Conservation (phyloP, 2,113 vertebrate species). For the Ctenomys sociabilis region DNA sequence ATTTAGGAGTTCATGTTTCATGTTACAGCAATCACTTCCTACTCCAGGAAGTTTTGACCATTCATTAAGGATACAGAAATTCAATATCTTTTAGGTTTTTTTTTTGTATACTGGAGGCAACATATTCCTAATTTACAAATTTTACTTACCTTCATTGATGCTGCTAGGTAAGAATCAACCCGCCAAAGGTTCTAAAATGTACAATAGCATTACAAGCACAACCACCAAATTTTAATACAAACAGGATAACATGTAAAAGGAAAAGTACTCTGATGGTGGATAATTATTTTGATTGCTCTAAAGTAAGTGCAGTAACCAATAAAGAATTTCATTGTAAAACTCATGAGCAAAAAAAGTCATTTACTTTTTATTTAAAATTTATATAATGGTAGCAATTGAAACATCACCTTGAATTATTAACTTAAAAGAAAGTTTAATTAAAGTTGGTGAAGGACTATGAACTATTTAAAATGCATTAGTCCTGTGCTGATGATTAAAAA, state of each 20-base stretch:
- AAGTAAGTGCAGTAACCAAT: slow-evolving; percentile 20
- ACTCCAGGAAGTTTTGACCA: neutral
- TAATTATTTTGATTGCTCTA: slow-evolving; percentile 45
- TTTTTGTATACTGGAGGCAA: neutral
- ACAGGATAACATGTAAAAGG: neutral
- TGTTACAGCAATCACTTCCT: neutral
- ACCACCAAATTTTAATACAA: neutral
- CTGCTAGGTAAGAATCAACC: neutral
- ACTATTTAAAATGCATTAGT: slow-evolving; percentile 33
- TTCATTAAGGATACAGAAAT: neutral
- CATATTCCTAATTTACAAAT: neutral
- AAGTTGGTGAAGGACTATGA: slow-evolving; percentile 39
- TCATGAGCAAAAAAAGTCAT: neutral
- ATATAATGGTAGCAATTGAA: neutral
- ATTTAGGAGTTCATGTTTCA: neutral
- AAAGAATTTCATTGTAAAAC: slow-evolving; percentile 37
- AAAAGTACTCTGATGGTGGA: neutral
- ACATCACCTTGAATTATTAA: slow-evolving; percentile 13
- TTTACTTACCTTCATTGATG: neutral
- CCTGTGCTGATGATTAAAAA: slow-evolving; percentile 3
- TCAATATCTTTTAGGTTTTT: neutral
- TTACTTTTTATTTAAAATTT: slow-evolving; percentile 20
- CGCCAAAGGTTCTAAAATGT: neutral
- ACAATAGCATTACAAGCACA: neutral
- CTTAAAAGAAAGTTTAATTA: slow-evolving; percentile 35